Evolutionary conservation across 1,140 invertebrate genomes (phyloP).

Genomic region (Metaphire vulgaris): DNA sequence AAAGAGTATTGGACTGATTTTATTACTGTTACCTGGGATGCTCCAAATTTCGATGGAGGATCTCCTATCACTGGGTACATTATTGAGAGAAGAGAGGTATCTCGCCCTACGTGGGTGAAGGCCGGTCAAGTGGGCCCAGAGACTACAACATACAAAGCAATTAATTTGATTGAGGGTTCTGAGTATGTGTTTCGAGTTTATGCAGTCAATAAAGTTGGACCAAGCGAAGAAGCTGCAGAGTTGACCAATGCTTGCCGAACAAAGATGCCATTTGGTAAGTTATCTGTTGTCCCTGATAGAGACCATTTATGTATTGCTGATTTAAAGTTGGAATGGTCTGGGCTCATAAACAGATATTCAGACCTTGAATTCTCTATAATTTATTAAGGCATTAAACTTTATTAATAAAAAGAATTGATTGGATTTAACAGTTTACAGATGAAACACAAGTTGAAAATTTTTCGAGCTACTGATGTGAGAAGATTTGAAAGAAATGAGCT

Average conservation of each 20-base stretch:
- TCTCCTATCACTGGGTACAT: constrained; percentile 67
- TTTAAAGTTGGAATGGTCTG: background rate
- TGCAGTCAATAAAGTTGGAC: constrained; percentile 94
- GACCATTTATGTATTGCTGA: constrained; percentile 8
- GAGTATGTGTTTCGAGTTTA: constrained; percentile 92
- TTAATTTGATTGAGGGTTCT: constrained; percentile 78
- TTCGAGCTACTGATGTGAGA: too few relatives aligned
- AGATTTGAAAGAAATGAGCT: too few relatives aligned
- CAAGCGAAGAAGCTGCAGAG: constrained; percentile 73
- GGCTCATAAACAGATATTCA: background rate
- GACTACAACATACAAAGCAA: constrained; percentile 66
- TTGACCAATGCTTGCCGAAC: constrained; percentile 74
- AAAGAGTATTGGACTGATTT: constrained; percentile 79
- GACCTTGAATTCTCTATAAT: too few relatives aligned
- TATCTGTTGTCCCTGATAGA: too few relatives aligned
- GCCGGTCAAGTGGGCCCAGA: constrained; percentile 53
- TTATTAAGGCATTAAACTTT: too few relatives aligned
- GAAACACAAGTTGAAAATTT: too few relatives aligned
- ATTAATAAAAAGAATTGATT: too few relatives aligned
- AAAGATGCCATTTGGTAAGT: constrained; percentile 85
- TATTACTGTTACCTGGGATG: constrained; percentile 79
- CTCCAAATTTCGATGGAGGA: constrained; percentile 60
- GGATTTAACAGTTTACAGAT: too few relatives aligned
- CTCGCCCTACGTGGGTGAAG: constrained; percentile 78
- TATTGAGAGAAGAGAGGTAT: constrained; percentile 53